Evolutionary conservation across 30 jellyfish, hydroid and myxozoan species (phyloP), one percentile per base, ranked within the genome.

Genomic region (Pseudorhiza aurosa): DNA sequence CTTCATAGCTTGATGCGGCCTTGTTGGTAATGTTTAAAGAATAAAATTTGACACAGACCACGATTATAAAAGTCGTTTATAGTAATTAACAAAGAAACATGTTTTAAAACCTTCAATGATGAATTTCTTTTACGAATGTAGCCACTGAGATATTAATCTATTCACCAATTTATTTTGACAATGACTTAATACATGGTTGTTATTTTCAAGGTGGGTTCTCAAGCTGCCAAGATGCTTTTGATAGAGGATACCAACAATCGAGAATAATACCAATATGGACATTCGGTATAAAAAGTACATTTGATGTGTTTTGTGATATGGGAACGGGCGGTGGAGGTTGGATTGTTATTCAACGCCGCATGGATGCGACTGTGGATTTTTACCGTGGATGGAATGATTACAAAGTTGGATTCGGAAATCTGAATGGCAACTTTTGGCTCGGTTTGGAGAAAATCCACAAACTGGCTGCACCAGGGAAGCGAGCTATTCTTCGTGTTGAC

Each of bases 311-410:
- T 2, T 72, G 86, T 35, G 86, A 72, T 33, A 72, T 72, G 86
- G 27, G 9, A 17, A 72, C 86, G 5, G 59, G 32, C 24, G 75
- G 75, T 5, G 86, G 86, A 0, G 86, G 86, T 2, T 72, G 86
- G 86, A 72, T 56, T 17, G 59, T 72, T 18, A 21, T 72, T 35
- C 86, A 72, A 55, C 72, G 86, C 1, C 63, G 86, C 4, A 35
- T 30, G 21, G 86, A 72, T 72, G 86, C 68, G 26, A 28, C 58
- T 1, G 86, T 46, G 5, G 75, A 49, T 19, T 72, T 72, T 35
- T 9, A 44, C 42, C 72, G 74, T 10, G 37, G 30, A n/a, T 72
- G 86, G 86, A 19, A 24, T 72, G 86, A 46, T 26, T 72, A 72
- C 40, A 72, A 72, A 33, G 25, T 47, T 19, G 86, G 86, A 27